Base-by-base conservation (phyloP, 2,113 vertebrate species). In the Neotoma lepida region DNA sequence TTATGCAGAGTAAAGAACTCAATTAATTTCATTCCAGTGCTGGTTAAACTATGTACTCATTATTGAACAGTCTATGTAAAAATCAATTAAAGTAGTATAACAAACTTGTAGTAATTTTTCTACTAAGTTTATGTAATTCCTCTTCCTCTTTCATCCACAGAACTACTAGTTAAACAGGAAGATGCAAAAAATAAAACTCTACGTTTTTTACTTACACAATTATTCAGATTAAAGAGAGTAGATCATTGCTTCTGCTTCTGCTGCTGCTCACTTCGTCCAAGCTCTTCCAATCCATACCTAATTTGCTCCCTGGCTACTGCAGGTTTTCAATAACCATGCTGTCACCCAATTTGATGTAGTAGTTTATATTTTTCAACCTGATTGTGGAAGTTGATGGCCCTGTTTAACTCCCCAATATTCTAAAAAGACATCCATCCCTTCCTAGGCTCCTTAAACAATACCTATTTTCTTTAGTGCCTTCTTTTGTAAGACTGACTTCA, bases 1-100 rank as follows among this genome's bases (percentile, higher is more conserved):
- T 95, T 97, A 96, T 94, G 61, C 93, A 96, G 87, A 97, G 89
- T 86, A 78, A 93, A 97, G 71, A 94, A 96, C 91, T 97, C 94
- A 90, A 95, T 96, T 96, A 92, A 96, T 97, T 96, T 95, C 66
- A 97, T 95, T 95, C 68, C 66, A 95, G 91, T 90, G 92, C 81
- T 96, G 70, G 93, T 94, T 96, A 97, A 96, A 97, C 58, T 85
- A 92, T 66, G 61, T 94, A 97, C 88, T 97, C 80, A 97, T 95
- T 90, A 95, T 87, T 94, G 92, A 94, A 85, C 39, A 95, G 44
- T 92, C 15, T 95, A 96, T 82, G 85, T 90, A 93, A 95, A 89
- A 95, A 95, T 94, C 91, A 91, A 82, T 89, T 96, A 86, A 94
- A 96, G 95, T 17, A 81, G 39, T 89, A 87, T 18, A 91, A 81